Evolutionary conservation across 2,888 invertebrate species (phyloP), one percentile per base, ranked within the genome.

Genomic region (Yponomeuta malinellus): DNA sequence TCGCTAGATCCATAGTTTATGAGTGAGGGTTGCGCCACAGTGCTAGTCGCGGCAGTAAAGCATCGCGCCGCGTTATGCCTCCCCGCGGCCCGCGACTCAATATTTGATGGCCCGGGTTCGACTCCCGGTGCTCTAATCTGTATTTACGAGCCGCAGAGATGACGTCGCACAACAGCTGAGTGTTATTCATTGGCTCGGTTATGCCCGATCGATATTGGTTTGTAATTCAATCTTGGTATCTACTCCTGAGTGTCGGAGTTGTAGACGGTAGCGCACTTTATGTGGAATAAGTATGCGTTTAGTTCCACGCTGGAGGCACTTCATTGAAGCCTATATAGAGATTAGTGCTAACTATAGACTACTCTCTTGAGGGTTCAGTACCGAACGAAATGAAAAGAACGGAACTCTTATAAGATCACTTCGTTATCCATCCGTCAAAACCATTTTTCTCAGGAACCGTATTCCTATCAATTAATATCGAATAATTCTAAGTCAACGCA

Each of bases 1-100:
- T 87, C 85, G 83, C 79, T 76, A 81, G 84, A 89, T 89, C 86
- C 87, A 87, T 89, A 89, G 83, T 90, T 90, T 89, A 91, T 89
- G 87, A 86, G 71, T 37, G 77, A 10, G 64, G 77, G 77, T 74
- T 76, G 70, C 48, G 77, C 63, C 63, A 65, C 64, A 52, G 29
- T 12, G 70, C 63, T 37, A 48, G 15, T 82, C 83, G 82, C 52
- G 5, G 52, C 52, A 59, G 15, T 88, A 86, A 87, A 84, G 76
- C 70, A 80, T 80, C 80, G 79, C 79, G 81, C 79, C 78, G 77
- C 73, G 81, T 83, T 84, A 81, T 85, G 86, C 79, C 76, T 87
- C 89, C 90, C 75, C 71, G 86, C 77, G 87, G 76, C 83, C 79
- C 76, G 83, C 79, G 77, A 74, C 76, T 90, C 88, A 86, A 91